Conservation (phyloP, 2,113 vertebrate genomes). For the Strix aluco region DNA sequence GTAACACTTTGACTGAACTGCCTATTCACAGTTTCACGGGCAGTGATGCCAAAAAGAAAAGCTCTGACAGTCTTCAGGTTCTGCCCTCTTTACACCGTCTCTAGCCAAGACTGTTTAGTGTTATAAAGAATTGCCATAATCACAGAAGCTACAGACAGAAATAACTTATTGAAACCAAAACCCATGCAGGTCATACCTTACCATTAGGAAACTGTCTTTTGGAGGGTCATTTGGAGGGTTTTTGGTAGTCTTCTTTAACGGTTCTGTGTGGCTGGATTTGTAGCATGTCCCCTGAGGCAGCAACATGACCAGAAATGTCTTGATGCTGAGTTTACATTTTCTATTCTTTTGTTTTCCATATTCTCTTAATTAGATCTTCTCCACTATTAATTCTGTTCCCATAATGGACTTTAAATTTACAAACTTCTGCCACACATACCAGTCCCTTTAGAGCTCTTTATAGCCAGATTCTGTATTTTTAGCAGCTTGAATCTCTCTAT, state of each 20-base stretch:
- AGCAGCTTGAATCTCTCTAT: not conserved
- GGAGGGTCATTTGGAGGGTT: not conserved
- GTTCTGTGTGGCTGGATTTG: not conserved
- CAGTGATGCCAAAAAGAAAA: slow-evolving; percentile 4
- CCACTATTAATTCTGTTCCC: not conserved
- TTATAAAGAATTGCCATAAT: slow-evolving; percentile 19
- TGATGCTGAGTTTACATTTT: not conserved
- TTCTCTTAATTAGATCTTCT: not conserved
- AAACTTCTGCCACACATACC: not conserved
- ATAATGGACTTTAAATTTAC: not conserved
- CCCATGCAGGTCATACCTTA: not conserved
- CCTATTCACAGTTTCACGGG: slow-evolving; percentile 56
- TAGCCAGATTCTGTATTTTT: not conserved
- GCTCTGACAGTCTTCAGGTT: slow-evolving; percentile 50
- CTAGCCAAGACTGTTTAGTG: slow-evolving; percentile 45
- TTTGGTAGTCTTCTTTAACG: not conserved
- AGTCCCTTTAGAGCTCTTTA: not conserved
- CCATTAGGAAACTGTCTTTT: not conserved
- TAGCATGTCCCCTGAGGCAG: not conserved
- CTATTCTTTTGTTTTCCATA: not conserved
- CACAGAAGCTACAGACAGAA: slow-evolving; percentile 41
- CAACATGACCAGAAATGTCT: not conserved
- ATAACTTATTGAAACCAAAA: slow-evolving; percentile 20
- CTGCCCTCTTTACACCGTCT: slow-evolving; percentile 65
- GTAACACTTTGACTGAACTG: slow-evolving; percentile 37